Evolutionary conservation across 2,113 vertebrate species (phyloP).

Genomic region (Pao palembangensis): DNA sequence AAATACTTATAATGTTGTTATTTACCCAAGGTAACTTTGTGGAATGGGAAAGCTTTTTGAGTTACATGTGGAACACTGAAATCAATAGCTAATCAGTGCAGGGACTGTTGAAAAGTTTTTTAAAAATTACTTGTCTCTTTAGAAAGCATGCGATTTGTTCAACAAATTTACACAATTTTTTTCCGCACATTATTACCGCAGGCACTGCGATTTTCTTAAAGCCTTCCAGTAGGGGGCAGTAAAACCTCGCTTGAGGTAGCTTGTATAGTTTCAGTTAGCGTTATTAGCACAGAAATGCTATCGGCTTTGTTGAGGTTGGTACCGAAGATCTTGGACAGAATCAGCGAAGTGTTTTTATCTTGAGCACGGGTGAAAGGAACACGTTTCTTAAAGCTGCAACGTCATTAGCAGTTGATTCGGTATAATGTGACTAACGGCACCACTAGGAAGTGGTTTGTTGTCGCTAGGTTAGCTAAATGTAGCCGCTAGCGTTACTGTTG

Average conservation of each 20-base stretch:
- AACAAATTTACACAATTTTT: neutral
- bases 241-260: neutral
- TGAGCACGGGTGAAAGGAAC: neutral
- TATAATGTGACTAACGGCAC: neutral
- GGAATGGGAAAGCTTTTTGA: too few species aligned
- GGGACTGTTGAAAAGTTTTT: neutral
- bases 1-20: too few species aligned
- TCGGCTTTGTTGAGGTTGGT: neutral
- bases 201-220: neutral
- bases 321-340: neutral
- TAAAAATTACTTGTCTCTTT: neutral
- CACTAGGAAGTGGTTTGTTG: neutral
- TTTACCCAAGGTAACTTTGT: too few species aligned
- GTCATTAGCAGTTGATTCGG: neutral
- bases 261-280: neutral
- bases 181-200: too few species aligned
- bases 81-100: too few species aligned
- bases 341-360: neutral
- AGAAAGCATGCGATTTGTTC: too few species aligned
- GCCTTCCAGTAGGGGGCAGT: neutral
- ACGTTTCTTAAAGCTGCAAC: neutral
- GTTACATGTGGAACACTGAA: too few species aligned
- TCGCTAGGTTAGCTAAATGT: slow-evolving; percentile 24
- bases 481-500: slow-evolving; percentile 9
- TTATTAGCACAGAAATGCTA: slow-evolving; percentile 13